Conservation (phyloP, 2,888 invertebrate genomes). For the Drosophila buzzatii region DNA sequence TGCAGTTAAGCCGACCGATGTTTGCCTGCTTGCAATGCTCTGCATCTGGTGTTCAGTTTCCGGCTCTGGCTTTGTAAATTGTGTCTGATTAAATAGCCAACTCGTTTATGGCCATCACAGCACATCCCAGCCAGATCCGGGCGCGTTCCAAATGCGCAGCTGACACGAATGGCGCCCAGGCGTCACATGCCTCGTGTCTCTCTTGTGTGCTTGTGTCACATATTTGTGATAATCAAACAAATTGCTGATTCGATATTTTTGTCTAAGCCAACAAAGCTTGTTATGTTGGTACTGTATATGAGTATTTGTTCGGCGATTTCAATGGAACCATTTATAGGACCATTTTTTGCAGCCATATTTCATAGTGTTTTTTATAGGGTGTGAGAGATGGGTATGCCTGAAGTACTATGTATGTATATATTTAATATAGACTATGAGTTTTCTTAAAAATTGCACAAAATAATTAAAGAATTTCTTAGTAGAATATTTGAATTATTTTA, state of each 20-base stretch:
- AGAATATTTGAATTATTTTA: too few relatives aligned
- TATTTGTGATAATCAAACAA: conserved; percentile 11
- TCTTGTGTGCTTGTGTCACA: not conserved
- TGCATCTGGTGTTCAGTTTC: not conserved
- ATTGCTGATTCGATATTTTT: conserved; percentile 15
- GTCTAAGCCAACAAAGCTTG: not conserved
- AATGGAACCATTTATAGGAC: not conserved
- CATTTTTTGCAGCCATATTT: not conserved
- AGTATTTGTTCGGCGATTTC: not conserved
- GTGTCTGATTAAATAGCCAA: conserved; percentile 15
- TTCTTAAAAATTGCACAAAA: too few relatives aligned
- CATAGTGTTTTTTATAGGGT: not conserved
- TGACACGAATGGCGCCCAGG: conserved; percentile 6
- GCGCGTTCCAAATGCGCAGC: conserved; percentile 3
- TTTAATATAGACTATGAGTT: too few relatives aligned
- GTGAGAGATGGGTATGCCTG: not conserved
- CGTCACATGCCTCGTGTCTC: not conserved
- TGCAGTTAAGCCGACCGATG: not conserved
- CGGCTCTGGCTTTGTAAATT: not conserved
- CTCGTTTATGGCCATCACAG: conserved; percentile 2
- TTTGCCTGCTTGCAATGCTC: not conserved
- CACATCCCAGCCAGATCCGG: not conserved
- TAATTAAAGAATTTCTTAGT: too few relatives aligned
- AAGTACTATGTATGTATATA: too few relatives aligned
- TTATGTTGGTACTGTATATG: not conserved